Evolutionary conservation across 1,140 invertebrate species (phyloP).

Genomic region (Hermatobates lingyangjiaoensis): DNA sequence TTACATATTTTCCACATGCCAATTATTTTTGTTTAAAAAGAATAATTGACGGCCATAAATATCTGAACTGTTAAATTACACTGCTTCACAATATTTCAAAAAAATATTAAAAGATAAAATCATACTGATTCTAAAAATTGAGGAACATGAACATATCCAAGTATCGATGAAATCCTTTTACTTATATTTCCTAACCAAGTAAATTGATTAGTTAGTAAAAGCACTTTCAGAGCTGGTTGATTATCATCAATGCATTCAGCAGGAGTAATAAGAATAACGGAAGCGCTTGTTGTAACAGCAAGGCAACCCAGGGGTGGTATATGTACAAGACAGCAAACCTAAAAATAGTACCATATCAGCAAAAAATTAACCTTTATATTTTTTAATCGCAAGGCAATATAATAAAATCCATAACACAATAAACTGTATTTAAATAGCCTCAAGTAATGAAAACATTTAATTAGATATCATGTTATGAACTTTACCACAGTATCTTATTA

Average conservation of each 20-base stretch:
- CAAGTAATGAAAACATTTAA: neutral
- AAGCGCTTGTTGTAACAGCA: slow-evolving; percentile 78
- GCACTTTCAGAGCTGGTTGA: slow-evolving; percentile 44
- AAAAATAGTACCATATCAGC: slow-evolving; percentile 22
- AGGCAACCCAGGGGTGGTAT: slow-evolving; percentile 55
- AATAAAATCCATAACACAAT: neutral
- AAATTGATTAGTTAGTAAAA: slow-evolving; percentile 51
- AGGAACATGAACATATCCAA: slow-evolving; percentile 60
- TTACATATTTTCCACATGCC: neutral
- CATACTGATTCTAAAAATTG: slow-evolving; percentile 58
- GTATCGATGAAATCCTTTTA: slow-evolving; percentile 60
- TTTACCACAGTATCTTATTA: neutral
- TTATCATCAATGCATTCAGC: slow-evolving; percentile 33
- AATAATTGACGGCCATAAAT: neutral
- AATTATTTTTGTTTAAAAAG: neutral
- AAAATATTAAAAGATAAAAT: slow-evolving; percentile 7
- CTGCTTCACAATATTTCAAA: neutral
- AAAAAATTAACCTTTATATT: neutral
- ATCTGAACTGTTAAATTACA: neutral
- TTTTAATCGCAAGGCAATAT: neutral
- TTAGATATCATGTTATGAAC: neutral
- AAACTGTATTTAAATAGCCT: neutral
- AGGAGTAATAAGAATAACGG: slow-evolving; percentile 56
- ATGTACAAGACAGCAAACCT: slow-evolving; percentile 45
- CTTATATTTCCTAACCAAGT: slow-evolving; percentile 78